A percentile compares a stretch with the other conserved stretches of the same genome.
Conservation (phyloP, 1,140 invertebrate species). For the Drosophila nikananu region DNA sequence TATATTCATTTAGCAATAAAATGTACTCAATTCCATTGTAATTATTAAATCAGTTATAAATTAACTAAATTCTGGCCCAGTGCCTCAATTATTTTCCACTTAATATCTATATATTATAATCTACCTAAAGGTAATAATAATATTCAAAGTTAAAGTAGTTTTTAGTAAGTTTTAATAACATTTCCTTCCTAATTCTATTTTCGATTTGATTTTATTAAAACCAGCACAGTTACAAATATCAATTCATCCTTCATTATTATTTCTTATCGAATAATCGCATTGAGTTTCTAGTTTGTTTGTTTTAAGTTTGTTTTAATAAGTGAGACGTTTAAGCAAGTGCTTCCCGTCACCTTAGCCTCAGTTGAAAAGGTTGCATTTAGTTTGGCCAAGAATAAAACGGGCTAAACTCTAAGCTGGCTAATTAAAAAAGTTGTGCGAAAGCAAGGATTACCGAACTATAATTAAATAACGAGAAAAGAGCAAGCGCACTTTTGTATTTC, state of each 20-base stretch:
- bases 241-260: neutral
- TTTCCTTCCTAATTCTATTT: neutral
- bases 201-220: neutral
- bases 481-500: neutral
- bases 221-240: neutral
- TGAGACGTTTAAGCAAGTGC: neutral
- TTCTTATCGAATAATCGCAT: neutral
- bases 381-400: neutral
- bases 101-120: no score
- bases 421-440: neutral
- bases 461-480: neutral
- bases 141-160: no score
- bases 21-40: no score
- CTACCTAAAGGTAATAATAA: no score
- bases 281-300: no score
- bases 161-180: neutral
- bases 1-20: no score
- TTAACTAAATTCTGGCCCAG: no score
- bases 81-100: no score
- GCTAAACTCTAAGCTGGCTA: neutral
- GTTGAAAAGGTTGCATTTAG: slow-evolving; percentile 7
- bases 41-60: no score
- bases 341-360: neutral
- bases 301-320: neutral
- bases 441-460: slow-evolving; percentile 3